Evolutionary conservation across 1,140 invertebrate genomes (phyloP).

Genomic region (Chionoecetes opilio): DNA sequence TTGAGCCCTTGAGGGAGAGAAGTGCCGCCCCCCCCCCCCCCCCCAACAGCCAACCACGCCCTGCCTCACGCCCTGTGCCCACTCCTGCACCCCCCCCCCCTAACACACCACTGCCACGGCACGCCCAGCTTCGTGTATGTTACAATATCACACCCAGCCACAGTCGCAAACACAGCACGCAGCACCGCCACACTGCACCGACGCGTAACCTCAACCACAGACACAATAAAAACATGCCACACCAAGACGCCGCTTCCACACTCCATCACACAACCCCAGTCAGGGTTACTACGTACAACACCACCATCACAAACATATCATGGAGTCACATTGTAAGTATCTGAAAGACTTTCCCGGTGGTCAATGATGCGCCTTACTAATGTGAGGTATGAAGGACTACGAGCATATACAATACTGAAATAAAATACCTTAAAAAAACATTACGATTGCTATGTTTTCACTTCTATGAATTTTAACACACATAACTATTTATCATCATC

Average conservation of each 20-base stretch:
- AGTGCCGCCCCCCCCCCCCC: background rate
- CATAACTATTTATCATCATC: too few relatives aligned
- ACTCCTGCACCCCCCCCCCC: background rate
- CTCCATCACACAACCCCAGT: background rate
- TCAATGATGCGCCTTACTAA: too few relatives aligned
- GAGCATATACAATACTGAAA: background rate
- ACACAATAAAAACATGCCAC: too few relatives aligned
- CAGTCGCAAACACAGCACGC: background rate
- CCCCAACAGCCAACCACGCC: background rate
- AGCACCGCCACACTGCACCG: background rate
- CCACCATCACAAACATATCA: conserved; percentile 3
- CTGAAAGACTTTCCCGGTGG: too few relatives aligned
- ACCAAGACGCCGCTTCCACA: too few relatives aligned
- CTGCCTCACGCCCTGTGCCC: background rate
- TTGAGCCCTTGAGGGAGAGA: conserved; percentile 41
- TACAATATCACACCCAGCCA: background rate
- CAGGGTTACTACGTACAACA: background rate
- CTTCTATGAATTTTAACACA: background rate
- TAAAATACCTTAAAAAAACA: background rate
- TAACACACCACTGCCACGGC: background rate
- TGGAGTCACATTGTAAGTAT: background rate
- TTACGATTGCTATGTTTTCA: background rate
- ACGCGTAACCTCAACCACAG: background rate
- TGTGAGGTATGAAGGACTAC: too few relatives aligned
- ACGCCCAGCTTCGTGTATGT: background rate